These are phyloP conservation scores for Rhodeus uyekii DNA, from an alignment of 2,797 vertebrate genomes.

Conservation along the genomic window DNA sequence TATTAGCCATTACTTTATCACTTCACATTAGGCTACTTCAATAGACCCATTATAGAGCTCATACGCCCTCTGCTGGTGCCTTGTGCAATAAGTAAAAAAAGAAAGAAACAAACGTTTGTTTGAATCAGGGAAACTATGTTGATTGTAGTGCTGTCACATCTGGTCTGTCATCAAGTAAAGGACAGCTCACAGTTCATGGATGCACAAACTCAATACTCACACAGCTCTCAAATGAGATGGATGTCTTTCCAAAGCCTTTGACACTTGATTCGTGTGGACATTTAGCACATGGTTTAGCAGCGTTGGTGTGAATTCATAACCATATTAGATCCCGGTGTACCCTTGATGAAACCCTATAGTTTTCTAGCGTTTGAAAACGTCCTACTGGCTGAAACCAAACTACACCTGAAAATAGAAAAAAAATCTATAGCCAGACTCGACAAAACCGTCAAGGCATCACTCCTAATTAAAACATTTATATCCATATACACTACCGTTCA, in stretches of 20 bases:
- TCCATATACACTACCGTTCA: neutral
- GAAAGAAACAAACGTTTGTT: neutral
- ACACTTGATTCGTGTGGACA: slow-evolving; percentile 38
- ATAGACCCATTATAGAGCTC: neutral
- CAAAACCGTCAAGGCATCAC: neutral
- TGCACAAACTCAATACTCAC: neutral
- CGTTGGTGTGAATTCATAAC: slow-evolving; percentile 41
- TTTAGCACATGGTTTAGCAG: slow-evolving; percentile 37
- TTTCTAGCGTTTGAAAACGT: neutral
- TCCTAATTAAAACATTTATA: neutral
- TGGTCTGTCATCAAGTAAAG: slow-evolving; percentile 1
- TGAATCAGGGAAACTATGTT: neutral
- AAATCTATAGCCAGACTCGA: neutral
- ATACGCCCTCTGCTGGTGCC: slow-evolving; percentile 42
- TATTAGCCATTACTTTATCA: neutral
- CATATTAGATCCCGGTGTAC: slow-evolving; percentile 21
- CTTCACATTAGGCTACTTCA: neutral
- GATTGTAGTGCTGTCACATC: neutral
- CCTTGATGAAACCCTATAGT: neutral
- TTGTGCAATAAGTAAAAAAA: neutral
- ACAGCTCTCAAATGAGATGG: slow-evolving; percentile 1
- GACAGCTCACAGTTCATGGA: neutral
- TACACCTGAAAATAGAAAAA: neutral
- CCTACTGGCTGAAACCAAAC: neutral
- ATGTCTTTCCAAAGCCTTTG: slow-evolving; percentile 23